Percentiles rank a stretch among this genome's conserved stretches.
Conservation (phyloP, 2,797 vertebrate genomes). For the Prionace glauca region DNA sequence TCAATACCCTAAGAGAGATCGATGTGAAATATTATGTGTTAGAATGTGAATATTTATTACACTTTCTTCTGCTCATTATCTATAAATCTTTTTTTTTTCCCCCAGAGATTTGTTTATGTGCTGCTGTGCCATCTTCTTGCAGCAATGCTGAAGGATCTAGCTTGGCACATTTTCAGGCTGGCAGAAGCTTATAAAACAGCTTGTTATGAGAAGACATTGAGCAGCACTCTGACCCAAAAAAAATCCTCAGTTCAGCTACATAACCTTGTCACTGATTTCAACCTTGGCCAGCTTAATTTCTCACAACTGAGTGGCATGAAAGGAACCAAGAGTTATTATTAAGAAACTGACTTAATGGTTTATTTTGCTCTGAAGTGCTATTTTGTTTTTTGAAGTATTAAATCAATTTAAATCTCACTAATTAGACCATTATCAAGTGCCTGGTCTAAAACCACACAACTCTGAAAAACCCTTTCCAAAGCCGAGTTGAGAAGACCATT, state of each 20-base stretch:
- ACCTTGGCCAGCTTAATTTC: not conserved
- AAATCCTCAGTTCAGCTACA: not conserved
- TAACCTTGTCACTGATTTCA: not conserved
- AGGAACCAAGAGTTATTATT: not conserved
- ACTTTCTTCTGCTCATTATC: slow-evolving; percentile 1
- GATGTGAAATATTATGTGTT: not conserved
- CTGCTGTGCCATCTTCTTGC: not conserved
- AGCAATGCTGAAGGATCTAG: not conserved
- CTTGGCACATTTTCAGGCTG: not conserved
- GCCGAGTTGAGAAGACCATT: not conserved
- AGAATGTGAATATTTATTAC: not conserved
- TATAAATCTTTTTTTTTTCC: not conserved
- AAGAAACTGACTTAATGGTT: not conserved
- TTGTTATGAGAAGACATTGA: not conserved
- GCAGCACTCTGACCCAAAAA: not conserved
- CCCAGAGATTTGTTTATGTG: not conserved
- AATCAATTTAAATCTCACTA: not conserved
- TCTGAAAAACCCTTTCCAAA: not conserved
- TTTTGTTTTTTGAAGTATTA: not conserved
- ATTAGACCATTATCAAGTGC: not conserved
- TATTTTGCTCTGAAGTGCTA: not conserved
- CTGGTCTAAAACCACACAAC: not conserved
- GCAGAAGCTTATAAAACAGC: not conserved
- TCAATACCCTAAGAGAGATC: slow-evolving; percentile 1
- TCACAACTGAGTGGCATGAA: not conserved